A percentile compares a stretch with the other conserved stretches of the same genome.
phyloP scores from a whole-genome alignment of 2,888 invertebrate genomes.

The Nomada ruficornis region DNA sequence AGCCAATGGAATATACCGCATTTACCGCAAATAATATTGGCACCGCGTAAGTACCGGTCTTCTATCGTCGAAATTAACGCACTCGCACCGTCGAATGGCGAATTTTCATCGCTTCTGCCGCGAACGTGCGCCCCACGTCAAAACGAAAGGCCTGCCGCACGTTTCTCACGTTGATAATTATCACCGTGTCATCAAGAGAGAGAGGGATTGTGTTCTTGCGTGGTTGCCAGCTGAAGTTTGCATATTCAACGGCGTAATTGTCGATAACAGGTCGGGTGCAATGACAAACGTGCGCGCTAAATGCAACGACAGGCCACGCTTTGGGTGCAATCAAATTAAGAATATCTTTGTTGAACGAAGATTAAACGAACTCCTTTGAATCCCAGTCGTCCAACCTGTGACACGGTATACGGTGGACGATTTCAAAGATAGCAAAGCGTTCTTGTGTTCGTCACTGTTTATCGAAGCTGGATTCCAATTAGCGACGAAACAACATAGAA shows the following conservation, averaged over 20 bases:
- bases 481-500: too few relatives aligned
- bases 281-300: constrained; percentile 36
- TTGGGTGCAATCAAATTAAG: too few relatives aligned
- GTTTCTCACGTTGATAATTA: constrained; percentile 66
- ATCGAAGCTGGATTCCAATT: too few relatives aligned
- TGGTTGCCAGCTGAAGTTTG: constrained; percentile 48
- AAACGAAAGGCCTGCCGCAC: not conserved
- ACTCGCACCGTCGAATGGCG: not conserved
- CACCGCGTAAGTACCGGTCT: not conserved
- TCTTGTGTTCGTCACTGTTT: too few relatives aligned
- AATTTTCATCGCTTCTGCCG: not conserved
- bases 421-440: too few relatives aligned
- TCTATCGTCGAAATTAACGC: not conserved
- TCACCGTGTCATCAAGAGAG: constrained; percentile 38
- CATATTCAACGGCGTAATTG: constrained; percentile 57
- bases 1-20: not conserved
- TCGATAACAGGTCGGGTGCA: constrained; percentile 63
- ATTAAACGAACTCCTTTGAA: too few relatives aligned
- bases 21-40: not conserved
- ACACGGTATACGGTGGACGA: too few relatives aligned
- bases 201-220: constrained; percentile 45
- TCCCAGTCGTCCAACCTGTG: too few relatives aligned
- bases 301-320: too few relatives aligned
- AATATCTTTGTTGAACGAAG: too few relatives aligned
- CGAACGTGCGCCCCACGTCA: not conserved